phyloP scores from a whole-genome alignment of 2,113 vertebrate species.

The Labrus mixtus region DNA sequence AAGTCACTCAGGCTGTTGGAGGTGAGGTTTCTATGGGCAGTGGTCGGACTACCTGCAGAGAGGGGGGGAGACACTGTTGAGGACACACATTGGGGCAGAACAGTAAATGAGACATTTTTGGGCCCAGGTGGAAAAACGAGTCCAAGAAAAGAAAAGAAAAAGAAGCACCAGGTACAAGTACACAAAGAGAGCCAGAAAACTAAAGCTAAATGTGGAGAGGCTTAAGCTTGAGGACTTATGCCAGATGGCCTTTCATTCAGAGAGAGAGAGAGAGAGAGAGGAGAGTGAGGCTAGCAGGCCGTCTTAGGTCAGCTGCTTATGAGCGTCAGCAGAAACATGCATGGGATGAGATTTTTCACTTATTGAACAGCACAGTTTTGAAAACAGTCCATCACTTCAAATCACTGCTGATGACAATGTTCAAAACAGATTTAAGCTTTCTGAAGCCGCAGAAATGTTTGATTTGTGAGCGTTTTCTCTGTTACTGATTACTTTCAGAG shows the following conservation, averaged over 20 bases:
- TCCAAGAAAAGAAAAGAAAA: constrained; percentile 44
- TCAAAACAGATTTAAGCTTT: constrained; percentile 2
- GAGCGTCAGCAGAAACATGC: constrained; percentile 30
- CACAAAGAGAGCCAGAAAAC: constrained; percentile 40
- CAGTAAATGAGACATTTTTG: neutral
- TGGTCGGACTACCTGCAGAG: constrained; percentile 91
- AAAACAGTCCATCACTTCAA: constrained; percentile 4
- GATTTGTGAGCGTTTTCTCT: neutral
- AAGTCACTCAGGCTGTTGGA: constrained; percentile 96
- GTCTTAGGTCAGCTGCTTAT: constrained; percentile 5
- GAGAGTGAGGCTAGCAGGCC: constrained; percentile 17
- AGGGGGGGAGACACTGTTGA: constrained; percentile 12
- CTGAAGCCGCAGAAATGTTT: constrained; percentile 17
- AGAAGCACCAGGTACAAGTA: constrained; percentile 25
- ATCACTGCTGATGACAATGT: neutral
- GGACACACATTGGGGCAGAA: neutral
- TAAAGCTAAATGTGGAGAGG: constrained; percentile 41
- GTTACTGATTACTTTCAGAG: neutral
- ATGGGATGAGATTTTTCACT: constrained; percentile 35
- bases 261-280: constrained; percentile 15
- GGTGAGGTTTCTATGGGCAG: constrained; percentile 92
- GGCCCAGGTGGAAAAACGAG: neutral
- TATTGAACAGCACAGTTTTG: neutral
- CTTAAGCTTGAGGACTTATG: constrained; percentile 51
- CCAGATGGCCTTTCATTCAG: constrained; percentile 50